phyloP scores from a whole-genome alignment of 2,797 vertebrate genomes.

The Argya squamiceps region DNA sequence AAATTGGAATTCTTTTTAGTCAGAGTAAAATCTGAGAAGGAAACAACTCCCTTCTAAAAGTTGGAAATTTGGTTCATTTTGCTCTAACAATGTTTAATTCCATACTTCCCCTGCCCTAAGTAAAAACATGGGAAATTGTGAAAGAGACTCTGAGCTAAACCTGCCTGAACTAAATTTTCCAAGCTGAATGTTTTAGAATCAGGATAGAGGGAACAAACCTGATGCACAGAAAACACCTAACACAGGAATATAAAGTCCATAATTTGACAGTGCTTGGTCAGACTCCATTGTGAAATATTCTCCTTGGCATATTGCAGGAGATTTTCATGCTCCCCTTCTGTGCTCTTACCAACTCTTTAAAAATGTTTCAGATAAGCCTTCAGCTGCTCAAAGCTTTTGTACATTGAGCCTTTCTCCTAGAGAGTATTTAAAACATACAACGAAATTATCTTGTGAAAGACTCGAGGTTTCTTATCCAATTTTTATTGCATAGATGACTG shows the following conservation, averaged over 20 bases:
- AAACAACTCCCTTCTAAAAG: not conserved
- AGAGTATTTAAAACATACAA: not conserved
- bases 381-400: not conserved
- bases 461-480: not conserved
- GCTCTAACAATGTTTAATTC: not conserved
- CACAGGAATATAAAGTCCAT: not conserved
- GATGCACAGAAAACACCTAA: not conserved
- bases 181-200: not conserved
- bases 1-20: not conserved
- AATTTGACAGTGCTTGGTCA: not conserved
- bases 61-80: not conserved
- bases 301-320: not conserved
- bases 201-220: not conserved
- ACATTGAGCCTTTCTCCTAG: not conserved
- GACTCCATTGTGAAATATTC: not conserved
- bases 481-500: not conserved
- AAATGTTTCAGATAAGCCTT: not conserved
- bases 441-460: not conserved
- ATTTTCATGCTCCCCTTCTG: not conserved
- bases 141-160: not conserved
- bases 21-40: not conserved
- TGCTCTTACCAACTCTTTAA: not conserved
- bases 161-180: not conserved
- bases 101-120: too few species aligned
- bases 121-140: not conserved